Evolutionary conservation across 2,113 vertebrate species (phyloP).

Genomic region (Lasiurus cinereus): DNA sequence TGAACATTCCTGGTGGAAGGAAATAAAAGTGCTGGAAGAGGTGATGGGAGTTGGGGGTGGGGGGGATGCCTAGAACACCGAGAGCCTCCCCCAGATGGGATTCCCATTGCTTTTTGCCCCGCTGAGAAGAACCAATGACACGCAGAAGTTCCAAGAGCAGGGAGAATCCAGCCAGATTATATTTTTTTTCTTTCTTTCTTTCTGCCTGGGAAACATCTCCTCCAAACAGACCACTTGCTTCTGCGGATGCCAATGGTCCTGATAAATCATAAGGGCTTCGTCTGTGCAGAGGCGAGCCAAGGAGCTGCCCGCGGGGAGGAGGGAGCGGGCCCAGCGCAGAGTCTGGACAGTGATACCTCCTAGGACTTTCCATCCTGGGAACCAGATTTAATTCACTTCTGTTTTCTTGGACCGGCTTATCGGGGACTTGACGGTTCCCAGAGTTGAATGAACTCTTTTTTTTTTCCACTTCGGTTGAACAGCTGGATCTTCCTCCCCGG

Average conservation of each 20-base stretch:
- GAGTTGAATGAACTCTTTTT: not conserved
- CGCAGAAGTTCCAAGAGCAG: constrained; percentile 46
- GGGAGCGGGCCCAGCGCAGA: not conserved
- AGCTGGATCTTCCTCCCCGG: not conserved
- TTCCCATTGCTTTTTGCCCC: not conserved
- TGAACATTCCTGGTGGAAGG: constrained; percentile 47
- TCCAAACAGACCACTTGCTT: constrained; percentile 76
- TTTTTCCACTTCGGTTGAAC: not conserved
- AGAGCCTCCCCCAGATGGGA: not conserved
- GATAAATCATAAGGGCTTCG: constrained; percentile 80
- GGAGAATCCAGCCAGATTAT: constrained; percentile 57
- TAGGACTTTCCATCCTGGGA: constrained; percentile 60
- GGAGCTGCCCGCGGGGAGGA: not conserved
- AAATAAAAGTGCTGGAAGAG: not conserved
- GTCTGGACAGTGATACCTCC: constrained; percentile 62
- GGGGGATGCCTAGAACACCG: not conserved
- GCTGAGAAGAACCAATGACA: constrained; percentile 51
- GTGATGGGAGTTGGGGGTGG: not conserved
- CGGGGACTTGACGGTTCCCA: constrained; percentile 73
- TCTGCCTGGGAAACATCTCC: constrained; percentile 77
- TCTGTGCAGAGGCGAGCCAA: constrained; percentile 71
- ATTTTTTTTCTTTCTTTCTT: not conserved
- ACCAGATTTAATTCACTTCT: constrained; percentile 62
- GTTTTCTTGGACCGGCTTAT: constrained; percentile 46
- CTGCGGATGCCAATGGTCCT: constrained; percentile 75